Evolutionary conservation across 2,797 vertebrate species (phyloP).

Genomic region (Xiphorhynchus erythropygius): DNA sequence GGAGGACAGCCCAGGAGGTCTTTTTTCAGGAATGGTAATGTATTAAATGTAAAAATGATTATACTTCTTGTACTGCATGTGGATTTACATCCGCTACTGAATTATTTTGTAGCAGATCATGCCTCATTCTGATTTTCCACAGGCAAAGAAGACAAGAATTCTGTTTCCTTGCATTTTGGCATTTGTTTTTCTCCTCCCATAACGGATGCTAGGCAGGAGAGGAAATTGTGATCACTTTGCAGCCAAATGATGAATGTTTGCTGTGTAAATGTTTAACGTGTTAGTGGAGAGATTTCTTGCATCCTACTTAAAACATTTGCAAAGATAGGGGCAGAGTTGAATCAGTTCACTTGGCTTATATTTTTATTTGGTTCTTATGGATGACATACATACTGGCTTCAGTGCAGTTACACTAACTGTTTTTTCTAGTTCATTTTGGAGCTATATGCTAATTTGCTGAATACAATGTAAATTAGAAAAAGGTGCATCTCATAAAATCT

Average conservation of each 20-base stretch:
- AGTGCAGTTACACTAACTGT: not conserved
- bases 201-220: not conserved
- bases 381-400: not conserved
- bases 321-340: not conserved
- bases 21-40: conserved; percentile 94
- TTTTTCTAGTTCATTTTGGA: not conserved
- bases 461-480: not conserved
- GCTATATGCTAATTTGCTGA: not conserved
- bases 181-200: not conserved
- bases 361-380: not conserved
- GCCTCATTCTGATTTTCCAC: not conserved
- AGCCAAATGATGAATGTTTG: not conserved
- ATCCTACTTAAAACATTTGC: not conserved
- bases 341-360: not conserved
- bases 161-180: not conserved
- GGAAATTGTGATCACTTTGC: not conserved
- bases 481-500: not conserved
- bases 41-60: not conserved
- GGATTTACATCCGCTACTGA: not conserved
- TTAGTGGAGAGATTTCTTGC: not conserved
- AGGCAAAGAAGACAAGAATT: not conserved
- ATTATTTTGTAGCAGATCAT: not conserved
- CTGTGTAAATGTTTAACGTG: not conserved
- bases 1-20: conserved; percentile 91
- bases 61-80: not conserved